Conservation (phyloP, 1,140 invertebrate genomes). For the Trinorchestia longiramus region DNA sequence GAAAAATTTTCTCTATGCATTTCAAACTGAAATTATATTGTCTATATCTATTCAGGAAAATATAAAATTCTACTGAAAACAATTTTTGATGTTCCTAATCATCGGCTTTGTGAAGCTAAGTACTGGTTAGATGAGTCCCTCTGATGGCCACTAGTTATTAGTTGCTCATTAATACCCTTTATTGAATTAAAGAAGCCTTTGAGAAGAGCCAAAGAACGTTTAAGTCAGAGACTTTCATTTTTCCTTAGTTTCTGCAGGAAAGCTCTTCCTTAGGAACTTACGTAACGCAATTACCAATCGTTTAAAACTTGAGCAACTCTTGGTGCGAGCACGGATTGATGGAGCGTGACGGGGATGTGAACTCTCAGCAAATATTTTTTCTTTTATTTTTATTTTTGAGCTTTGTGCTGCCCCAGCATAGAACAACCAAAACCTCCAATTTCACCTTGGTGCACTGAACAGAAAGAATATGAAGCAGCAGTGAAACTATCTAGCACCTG, state of each 20-base stretch:
- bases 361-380: neutral
- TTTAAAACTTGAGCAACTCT: constrained; percentile 9
- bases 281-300: neutral
- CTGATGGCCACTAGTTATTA: neutral
- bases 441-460: neutral
- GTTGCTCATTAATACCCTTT: neutral
- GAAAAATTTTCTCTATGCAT: too few species aligned
- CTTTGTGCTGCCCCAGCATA: neutral
- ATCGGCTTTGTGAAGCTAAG: neutral
- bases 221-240: neutral
- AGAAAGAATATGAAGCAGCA: neutral
- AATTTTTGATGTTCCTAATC: neutral
- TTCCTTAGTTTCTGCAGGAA: neutral
- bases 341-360: neutral
- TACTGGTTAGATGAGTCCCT: neutral
- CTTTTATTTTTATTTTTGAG: neutral
- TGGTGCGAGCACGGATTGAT: neutral
- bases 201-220: neutral
- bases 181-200: constrained; percentile 9
- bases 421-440: neutral
- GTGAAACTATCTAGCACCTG: neutral
- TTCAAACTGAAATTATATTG: neutral
- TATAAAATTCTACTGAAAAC: neutral
- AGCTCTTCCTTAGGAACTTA: neutral
- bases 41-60: neutral